Percentiles rank a stretch among this genome's conserved stretches.
These are phyloP conservation scores for Drosophila nr. perissopoda DNA, from an alignment of 2,888 invertebrate genomes.

Conservation along the genomic window DNA sequence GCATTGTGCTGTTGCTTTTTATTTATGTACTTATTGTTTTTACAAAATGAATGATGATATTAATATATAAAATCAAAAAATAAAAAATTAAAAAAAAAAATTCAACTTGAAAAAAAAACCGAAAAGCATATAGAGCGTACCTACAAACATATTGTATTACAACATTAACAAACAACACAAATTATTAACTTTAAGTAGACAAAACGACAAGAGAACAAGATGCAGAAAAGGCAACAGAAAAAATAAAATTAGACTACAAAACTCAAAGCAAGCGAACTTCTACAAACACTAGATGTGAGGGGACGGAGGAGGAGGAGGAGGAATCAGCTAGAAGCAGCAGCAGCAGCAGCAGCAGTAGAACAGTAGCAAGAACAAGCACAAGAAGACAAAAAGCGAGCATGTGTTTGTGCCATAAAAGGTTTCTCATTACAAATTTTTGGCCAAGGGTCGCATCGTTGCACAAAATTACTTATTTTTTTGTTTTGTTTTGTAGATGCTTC, in stretches of 20 bases:
- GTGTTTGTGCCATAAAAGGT: slow-evolving; percentile 77
- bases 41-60: slow-evolving; percentile 34
- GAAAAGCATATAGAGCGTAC: slow-evolving; percentile 65
- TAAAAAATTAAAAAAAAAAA: slow-evolving; percentile 22
- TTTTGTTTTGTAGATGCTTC: slow-evolving; percentile 29
- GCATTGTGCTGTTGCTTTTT: background rate
- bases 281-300: slow-evolving; percentile 14
- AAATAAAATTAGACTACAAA: slow-evolving; percentile 76
- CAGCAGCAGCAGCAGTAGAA: background rate
- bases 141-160: slow-evolving; percentile 76
- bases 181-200: slow-evolving; percentile 76
- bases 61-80: slow-evolving; percentile 11
- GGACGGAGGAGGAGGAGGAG: background rate
- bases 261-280: slow-evolving; percentile 54
- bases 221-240: slow-evolving; percentile 57
- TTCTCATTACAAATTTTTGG: slow-evolving; percentile 77
- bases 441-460: slow-evolving; percentile 78
- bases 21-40: slow-evolving; percentile 23
- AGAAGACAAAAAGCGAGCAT: slow-evolving; percentile 68
- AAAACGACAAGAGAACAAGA: slow-evolving; percentile 39
- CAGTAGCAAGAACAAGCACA: slow-evolving; percentile 28
- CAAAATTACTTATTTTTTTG: slow-evolving; percentile 70
- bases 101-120: slow-evolving; percentile 31
- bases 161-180: slow-evolving; percentile 60
- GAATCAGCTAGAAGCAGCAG: slow-evolving; percentile 15